Evolutionary conservation across 2,113 vertebrate species (phyloP), one percentile per base, ranked within the genome.

Genomic region (Naja naja): DNA sequence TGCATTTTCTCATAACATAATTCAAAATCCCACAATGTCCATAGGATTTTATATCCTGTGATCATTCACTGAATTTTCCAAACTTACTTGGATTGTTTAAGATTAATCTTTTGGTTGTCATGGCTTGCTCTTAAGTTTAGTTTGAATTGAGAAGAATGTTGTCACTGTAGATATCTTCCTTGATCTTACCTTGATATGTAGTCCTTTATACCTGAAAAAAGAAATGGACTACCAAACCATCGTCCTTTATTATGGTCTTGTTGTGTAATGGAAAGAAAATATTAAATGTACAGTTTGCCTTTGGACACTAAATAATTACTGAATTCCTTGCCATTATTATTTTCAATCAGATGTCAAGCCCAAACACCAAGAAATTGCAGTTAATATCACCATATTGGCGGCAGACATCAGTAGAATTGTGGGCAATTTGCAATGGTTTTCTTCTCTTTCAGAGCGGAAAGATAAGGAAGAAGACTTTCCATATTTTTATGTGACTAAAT

Each of bases 241-340:
- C 94, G 95, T 86, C 94, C 60, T 69, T 96, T 93, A 93, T 92
- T 90, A 89, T 95, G 88, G 39, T 89, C 87, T 89, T 58, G 69
- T 95, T 94, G 54, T 92, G 4, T 95, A 93, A 95, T 96, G 74
- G 95, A 95, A 96, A 91, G 90, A 94, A 94, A 89, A 89, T 89
- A 43, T 88, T 87, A 85, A 56, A 53, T 95, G 91, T 95, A 92
- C 60, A 87, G 85, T 85, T 54, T 20, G 47, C 93, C 64, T 88
- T 96, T 95, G 69, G 89, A 88, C 90, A 91, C 93, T 91, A 91
- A 94, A 94, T 47, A 92, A 30, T 88, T 96, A 89, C 27, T 92
- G 49, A 92, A 85, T 89, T 92, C 7, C 45, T 93, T 93, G 47
- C 60, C 45, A 11, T 91, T 47, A 27, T 88, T 53, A 69, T 88